Base-by-base conservation (phyloP, 2,888 invertebrate genomes). In the Cistogaster globosa region DNA sequence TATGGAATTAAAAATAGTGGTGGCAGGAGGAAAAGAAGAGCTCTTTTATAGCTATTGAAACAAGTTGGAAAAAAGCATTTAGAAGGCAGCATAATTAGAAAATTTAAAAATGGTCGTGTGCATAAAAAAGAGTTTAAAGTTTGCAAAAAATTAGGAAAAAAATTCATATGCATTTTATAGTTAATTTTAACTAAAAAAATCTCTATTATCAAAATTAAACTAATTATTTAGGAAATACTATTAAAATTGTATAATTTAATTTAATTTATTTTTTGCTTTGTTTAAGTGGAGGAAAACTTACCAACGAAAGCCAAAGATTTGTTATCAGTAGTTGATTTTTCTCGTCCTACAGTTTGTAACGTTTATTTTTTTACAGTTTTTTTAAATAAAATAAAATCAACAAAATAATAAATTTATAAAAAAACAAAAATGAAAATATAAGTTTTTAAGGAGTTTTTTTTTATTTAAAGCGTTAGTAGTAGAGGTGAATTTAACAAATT, bases 221-320 rank as follows among this genome's bases (percentile, higher is more conserved):
- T 71, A 63, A 63, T 78, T 71, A 55, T 20, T 14, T 11, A 78
- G 69, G 20, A 26, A 65, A 18, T 26, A 45, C 55, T 55, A 57
- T 45, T 32, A 60, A 60, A 57, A 5, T 22, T 57, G 20, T n/a
- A 42, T 26, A 26, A 20, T 42, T 38, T 62, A 58, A 32, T 79
- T 86, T 60, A 45, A 32, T 32, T 87, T 88, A 87, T 89, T 90
- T 88, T 88, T 88, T 94, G 7, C 86, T 88, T 88, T 88, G 94
- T 91, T 93, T 91, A 93, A 89, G 91, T 92, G 93, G 55, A 48
- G 93, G 89, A 80, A 88, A 91, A 97, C 97, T 97, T 96, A 97
- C 97, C 96, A 97, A 96, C 95, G 97, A 96, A 95, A 97, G 96
- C 97, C 97, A 97, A 94, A 97, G 96, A 95, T 97, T 97, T 95